phyloP scores from a whole-genome alignment of 2,113 vertebrate genomes.

The Leucoraja erinaceus region DNA sequence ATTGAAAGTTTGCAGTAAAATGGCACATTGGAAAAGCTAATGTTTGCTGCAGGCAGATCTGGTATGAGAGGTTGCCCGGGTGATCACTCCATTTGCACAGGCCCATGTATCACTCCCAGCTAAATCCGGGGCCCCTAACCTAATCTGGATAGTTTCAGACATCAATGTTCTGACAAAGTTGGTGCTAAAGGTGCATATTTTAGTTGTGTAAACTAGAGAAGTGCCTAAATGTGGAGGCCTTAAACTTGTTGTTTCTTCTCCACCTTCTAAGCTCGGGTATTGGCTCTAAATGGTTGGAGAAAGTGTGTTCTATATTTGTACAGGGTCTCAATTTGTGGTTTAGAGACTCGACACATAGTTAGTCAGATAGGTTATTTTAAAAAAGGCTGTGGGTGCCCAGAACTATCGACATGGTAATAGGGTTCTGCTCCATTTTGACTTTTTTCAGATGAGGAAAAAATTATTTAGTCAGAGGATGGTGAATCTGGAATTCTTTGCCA shows the following conservation, averaged over 20 bases:
- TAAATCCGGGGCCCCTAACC: neutral
- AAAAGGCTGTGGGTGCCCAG: too few relatives aligned
- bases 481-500: too few relatives aligned
- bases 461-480: too few relatives aligned
- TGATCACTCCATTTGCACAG: neutral
- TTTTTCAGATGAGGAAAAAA: too few relatives aligned
- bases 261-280: neutral
- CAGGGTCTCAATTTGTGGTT: neutral
- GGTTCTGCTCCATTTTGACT: too few relatives aligned
- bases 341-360: neutral
- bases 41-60: neutral
- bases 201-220: neutral
- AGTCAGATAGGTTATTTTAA: neutral
- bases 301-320: neutral
- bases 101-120: neutral
- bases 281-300: neutral
- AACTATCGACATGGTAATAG: neutral
- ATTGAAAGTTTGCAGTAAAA: neutral
- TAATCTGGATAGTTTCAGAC: neutral
- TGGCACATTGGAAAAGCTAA: neutral
- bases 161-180: neutral
- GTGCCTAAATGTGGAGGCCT: neutral
- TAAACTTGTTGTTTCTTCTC: neutral
- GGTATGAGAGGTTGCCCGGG: neutral
- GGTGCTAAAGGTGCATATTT: neutral